These are phyloP conservation scores for Onychorhynchus coronatus DNA, from an alignment of 2,113 vertebrate genomes.

Conservation along the genomic window DNA sequence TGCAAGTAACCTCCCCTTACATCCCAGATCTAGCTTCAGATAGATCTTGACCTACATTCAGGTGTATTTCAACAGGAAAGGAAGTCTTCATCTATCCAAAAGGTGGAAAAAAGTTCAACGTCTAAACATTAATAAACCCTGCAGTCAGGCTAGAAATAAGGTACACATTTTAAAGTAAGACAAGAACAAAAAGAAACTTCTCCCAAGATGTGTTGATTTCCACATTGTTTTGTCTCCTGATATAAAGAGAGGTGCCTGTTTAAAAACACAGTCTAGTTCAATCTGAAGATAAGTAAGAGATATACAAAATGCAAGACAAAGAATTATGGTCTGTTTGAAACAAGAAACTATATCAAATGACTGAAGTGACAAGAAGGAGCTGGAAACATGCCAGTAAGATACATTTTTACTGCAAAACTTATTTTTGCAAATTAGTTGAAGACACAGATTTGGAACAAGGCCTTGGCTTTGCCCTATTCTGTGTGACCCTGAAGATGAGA, in stretches of 20 bases:
- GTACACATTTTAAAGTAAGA: background rate
- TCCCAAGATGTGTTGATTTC: background rate
- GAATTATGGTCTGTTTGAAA: background rate
- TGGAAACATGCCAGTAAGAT: background rate
- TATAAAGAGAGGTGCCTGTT: background rate
- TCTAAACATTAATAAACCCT: background rate
- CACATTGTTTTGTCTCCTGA: background rate
- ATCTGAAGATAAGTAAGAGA: background rate
- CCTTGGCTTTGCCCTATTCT: background rate
- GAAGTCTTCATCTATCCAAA: background rate
- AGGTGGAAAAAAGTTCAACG: background rate
- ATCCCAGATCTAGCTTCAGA: background rate
- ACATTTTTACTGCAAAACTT: background rate
- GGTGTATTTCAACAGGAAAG: background rate
- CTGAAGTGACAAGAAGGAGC: background rate
- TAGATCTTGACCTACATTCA: background rate
- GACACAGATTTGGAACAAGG: background rate
- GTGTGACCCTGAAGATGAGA: background rate
- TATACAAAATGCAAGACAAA: background rate
- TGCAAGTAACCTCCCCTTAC: background rate
- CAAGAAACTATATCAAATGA: background rate
- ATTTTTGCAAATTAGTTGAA: background rate
- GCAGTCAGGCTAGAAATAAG: background rate
- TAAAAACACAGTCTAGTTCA: background rate
- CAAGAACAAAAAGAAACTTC: background rate